Evolutionary conservation across 2,113 vertebrate genomes (phyloP).

Genomic region (Gallinago undulata): DNA sequence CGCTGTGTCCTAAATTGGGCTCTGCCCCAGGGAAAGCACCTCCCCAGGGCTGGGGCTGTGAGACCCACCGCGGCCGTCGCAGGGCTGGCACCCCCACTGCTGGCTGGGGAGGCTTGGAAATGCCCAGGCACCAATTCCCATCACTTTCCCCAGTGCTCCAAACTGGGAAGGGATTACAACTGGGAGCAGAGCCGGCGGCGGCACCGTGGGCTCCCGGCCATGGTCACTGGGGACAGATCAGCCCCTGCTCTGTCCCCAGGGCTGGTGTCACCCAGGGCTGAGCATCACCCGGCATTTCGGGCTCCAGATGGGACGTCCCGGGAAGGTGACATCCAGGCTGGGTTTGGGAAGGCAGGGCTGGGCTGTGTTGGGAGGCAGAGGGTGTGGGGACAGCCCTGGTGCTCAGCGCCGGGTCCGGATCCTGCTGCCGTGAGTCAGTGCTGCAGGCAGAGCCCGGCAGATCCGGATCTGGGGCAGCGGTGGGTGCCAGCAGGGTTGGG

Average conservation of each 20-base stretch:
- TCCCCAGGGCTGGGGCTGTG: background rate
- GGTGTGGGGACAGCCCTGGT: background rate
- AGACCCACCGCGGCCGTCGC: accelerated
- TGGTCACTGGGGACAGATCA: accelerated
- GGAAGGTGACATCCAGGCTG: background rate
- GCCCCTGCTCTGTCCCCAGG: background rate
- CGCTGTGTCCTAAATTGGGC: background rate
- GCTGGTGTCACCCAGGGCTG: background rate
- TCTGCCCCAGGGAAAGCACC: background rate
- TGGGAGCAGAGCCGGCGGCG: accelerated
- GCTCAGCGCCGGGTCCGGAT: background rate
- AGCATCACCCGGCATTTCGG: accelerated
- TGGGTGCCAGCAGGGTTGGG: background rate
- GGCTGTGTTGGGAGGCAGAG: background rate
- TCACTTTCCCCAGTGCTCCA: background rate
- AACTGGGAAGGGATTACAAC: background rate
- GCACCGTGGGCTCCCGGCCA: accelerated
- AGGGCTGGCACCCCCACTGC: background rate
- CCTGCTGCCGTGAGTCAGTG: background rate
- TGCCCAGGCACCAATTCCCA: background rate
- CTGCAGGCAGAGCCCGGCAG: background rate
- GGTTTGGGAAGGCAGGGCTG: background rate
- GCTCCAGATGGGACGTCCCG: background rate
- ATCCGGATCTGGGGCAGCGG: background rate
- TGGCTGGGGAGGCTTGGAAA: background rate